A percentile compares a stretch with the other conserved stretches of the same genome.
These are phyloP conservation scores for Strongylocentrotus purpuratus DNA, from an alignment of 35 echinoderm and acorn worm species.

Conservation along the genomic window DNA sequence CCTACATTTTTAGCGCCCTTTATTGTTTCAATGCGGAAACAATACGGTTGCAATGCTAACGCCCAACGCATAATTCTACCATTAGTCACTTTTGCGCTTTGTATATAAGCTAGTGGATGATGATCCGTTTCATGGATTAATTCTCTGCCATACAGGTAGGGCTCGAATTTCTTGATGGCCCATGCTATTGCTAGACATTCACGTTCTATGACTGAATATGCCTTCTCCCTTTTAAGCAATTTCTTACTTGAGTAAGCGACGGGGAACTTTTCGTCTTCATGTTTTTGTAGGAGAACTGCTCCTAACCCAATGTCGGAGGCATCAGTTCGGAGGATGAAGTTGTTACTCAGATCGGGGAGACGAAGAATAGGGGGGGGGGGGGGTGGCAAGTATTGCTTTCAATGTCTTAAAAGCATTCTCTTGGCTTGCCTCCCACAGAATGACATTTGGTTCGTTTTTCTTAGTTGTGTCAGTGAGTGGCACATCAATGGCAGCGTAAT, in stretches of 20 bases:
- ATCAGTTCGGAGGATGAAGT: constrained; percentile 66
- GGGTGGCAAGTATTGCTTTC: constrained; percentile 36
- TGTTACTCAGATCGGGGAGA: constrained; percentile 42
- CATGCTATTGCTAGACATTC: too few species aligned
- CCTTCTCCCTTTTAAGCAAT: constrained; percentile 54
- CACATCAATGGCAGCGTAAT: constrained; percentile 56
- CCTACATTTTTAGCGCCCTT: too few species aligned
- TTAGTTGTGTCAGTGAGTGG: constrained; percentile 75
- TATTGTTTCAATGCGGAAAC: too few species aligned
- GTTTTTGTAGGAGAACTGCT: constrained; percentile 62
- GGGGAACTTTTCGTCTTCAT: constrained; percentile 56
- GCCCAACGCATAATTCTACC: too few species aligned
- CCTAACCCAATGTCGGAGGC: constrained; percentile 62
- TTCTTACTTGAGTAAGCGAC: constrained; percentile 55
- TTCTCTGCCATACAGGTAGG: too few species aligned
- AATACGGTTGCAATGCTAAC: too few species aligned
- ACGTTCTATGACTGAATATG: too few species aligned
- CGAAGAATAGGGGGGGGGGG: too few species aligned
- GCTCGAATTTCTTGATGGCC: too few species aligned
- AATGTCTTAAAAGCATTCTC: constrained; percentile 60
- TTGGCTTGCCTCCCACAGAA: constrained; percentile 47
- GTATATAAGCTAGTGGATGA: too few species aligned
- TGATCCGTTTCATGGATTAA: too few species aligned
- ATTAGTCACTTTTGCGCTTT: too few species aligned
- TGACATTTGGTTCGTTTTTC: constrained; percentile 63